These are phyloP conservation scores for Tipula lateralis DNA, from an alignment of 2,888 invertebrate genomes.

Conservation along the genomic window DNA sequence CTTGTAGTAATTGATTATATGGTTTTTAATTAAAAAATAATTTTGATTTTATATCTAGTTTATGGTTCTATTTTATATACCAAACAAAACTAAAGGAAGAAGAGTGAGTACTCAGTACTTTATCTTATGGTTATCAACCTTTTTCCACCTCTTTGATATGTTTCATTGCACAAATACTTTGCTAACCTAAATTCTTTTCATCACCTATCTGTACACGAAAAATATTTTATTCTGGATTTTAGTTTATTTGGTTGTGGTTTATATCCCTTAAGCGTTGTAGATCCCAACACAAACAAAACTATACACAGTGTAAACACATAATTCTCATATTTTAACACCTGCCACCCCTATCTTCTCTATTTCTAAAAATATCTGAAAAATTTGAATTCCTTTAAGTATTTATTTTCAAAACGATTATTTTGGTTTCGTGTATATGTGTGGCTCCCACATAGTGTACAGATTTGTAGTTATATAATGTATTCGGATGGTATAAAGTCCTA, in stretches of 20 bases:
- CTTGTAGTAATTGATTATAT: neutral
- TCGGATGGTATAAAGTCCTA: neutral
- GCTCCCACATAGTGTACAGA: neutral
- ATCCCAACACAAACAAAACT: neutral
- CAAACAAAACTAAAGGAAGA: too few relatives aligned
- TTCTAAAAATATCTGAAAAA: neutral
- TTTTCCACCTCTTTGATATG: neutral
- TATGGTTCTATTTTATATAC: neutral
- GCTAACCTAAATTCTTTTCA: neutral
- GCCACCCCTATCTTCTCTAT: neutral
- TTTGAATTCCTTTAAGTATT: neutral
- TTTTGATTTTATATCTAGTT: neutral
- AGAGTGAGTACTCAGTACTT: too few relatives aligned
- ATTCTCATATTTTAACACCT: neutral
- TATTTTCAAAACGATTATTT: neutral
- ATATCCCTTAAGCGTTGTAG: neutral
- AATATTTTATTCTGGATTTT: too few relatives aligned
- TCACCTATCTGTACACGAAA: neutral
- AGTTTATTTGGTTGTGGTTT: too few relatives aligned
- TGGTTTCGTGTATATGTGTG: neutral
- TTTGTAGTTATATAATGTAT: neutral
- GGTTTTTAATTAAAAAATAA: neutral
- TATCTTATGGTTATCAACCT: neutral
- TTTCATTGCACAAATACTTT: neutral
- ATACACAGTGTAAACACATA: neutral